phyloP scores from a whole-genome alignment of 2,888 invertebrate genomes.

The Latheticus oryzae region DNA sequence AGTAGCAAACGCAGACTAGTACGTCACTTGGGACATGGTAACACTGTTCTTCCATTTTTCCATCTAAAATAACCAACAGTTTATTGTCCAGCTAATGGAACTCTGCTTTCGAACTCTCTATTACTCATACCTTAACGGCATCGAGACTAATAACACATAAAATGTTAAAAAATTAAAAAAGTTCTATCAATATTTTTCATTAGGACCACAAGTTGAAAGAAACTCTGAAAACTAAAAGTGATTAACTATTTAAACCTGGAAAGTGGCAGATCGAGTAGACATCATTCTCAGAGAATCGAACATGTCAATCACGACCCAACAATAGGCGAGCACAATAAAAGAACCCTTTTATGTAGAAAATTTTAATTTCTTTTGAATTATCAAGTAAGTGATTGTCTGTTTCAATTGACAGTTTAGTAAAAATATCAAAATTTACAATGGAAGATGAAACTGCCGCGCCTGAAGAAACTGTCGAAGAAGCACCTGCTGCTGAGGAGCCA shows the following conservation, averaged over 20 bases:
- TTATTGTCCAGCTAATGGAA: slow-evolving; percentile 47
- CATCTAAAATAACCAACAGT: slow-evolving; percentile 55
- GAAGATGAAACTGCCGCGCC: slow-evolving; percentile 6
- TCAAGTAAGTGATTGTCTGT: slow-evolving; percentile 1
- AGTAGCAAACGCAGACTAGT: slow-evolving; percentile 51
- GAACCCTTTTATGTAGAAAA: too few relatives aligned
- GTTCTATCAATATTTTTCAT: too few relatives aligned
- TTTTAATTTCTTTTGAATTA: too few relatives aligned
- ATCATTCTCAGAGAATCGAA: slow-evolving; percentile 56
- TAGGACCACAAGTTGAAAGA: slow-evolving; percentile 13
- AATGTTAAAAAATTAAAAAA: too few relatives aligned
- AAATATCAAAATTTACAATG: slow-evolving; percentile 27
- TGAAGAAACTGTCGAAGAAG: slow-evolving; percentile 1
- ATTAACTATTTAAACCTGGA: slow-evolving; percentile 62
- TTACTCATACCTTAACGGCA: slow-evolving; percentile 42
- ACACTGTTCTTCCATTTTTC: slow-evolving; percentile 63
- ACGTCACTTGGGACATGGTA: slow-evolving; percentile 57
- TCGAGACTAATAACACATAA: slow-evolving; percentile 19
- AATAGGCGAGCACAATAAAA: slow-evolving; percentile 52
- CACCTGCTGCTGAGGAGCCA: neutral
- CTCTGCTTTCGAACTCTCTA: slow-evolving; percentile 43
- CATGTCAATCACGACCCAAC: slow-evolving; percentile 57
- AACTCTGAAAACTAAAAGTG: slow-evolving; percentile 41
- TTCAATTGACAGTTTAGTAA: slow-evolving; percentile 1
- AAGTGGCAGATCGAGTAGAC: slow-evolving; percentile 61